Base-by-base conservation (phyloP, 2,113 vertebrate genomes). In the Perca flavescens region DNA sequence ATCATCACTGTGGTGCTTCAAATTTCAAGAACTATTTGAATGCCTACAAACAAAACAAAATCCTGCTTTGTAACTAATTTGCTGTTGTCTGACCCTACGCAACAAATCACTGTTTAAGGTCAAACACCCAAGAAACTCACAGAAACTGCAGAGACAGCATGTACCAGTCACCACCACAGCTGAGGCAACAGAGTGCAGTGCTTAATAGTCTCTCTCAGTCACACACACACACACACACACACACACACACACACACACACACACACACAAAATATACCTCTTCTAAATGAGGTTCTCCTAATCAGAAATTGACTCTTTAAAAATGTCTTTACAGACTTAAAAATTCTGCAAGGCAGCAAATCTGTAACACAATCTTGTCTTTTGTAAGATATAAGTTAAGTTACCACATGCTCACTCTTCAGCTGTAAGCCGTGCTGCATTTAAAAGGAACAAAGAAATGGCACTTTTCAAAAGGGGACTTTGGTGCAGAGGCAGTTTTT, bases 91-190 rank as follows among this genome's bases (percentile, higher is more conserved):
- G 89, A 85, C 64, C 77, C 76, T 73, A 57, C 67, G 64, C 70
- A 88, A 89, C 85, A 88, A 91, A 88, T 83, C 75, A 78, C 73
- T 84, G 81, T 85, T 57, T 79, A 49, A 70, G 88, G 88, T 91
- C 90, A 88, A 87, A 91, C 83, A 88, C 43, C 74, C 63, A 21
- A 75, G 61, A 85, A 88, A 80, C 60, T 58, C 74, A 75, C 52
- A 89, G 58, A 88, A 88, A 92, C 77, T 86, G 88, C 82, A 71
- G 88, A 87, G 91, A 72, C 85, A 83, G 90, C 80, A 80, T 81
- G 88, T 90, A 92, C 92, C 91, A 91, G 86, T 89, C 88, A 83
- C 85, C 76, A 36, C 62, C 89, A 91, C 94, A 95, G 94, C 95
- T 95, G 93, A 94, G 91, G 88, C 89, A 95, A 95, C 94, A 94